phyloP scores from a whole-genome alignment of 2,113 vertebrate genomes.

The Gallinago jamesoni region DNA sequence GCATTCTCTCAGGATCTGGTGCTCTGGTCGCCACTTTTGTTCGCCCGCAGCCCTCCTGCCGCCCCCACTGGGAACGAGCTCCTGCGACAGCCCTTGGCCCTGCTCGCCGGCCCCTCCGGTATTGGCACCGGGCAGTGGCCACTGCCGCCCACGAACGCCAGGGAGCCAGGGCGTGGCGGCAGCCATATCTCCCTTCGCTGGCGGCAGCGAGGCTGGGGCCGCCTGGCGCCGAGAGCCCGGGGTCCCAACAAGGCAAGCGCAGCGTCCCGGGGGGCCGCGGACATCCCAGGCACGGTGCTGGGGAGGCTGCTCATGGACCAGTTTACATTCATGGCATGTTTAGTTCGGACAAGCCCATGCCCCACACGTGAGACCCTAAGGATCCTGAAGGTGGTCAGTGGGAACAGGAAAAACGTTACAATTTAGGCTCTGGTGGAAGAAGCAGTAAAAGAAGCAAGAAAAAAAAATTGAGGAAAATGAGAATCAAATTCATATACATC shows the following conservation, averaged over 20 bases:
- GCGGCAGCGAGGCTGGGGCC: no score
- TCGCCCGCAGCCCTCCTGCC: no score
- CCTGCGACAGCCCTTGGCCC: background rate
- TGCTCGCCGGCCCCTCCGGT: background rate
- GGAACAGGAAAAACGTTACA: background rate
- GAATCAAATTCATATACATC: background rate
- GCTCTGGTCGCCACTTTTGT: background rate
- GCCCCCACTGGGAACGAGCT: fast-evolving
- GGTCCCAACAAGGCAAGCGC: no score
- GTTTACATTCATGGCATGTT: background rate
- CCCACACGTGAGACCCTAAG: background rate
- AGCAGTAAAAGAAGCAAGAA: background rate
- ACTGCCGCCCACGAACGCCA: no score
- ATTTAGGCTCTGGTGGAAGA: background rate
- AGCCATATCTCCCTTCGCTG: no score
- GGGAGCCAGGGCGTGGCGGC: no score
- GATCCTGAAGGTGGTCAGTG: background rate
- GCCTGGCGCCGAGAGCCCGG: no score
- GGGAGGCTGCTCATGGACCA: background rate
- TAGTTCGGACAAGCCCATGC: background rate
- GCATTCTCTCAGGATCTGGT: background rate
- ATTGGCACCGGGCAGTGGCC: background rate
- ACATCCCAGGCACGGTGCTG: no score
- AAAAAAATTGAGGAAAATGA: background rate
- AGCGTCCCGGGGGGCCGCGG: no score